Percentiles rank a stretch among this genome's conserved stretches.
Conservation (phyloP, 2,888 invertebrate genomes). For the Thymelicus sylvestris region DNA sequence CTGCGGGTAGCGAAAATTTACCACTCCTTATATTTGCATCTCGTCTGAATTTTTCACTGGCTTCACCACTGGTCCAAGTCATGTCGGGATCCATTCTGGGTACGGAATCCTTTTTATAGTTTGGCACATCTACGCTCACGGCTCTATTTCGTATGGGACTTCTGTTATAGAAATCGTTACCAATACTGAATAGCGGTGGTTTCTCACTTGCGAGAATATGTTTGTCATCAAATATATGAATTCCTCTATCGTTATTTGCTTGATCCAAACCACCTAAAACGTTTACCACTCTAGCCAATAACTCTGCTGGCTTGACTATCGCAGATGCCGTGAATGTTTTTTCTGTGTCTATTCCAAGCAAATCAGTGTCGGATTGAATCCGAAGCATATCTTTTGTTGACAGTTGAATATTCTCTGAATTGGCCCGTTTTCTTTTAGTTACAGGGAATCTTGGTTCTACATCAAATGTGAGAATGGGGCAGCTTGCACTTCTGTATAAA, state of each 20-base stretch:
- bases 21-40: constrained; percentile 75
- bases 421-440: constrained; percentile 85
- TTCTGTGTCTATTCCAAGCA: constrained; percentile 90
- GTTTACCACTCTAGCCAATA: constrained; percentile 91
- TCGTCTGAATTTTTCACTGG: constrained; percentile 85
- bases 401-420: constrained; percentile 86
- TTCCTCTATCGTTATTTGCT: constrained; percentile 79
- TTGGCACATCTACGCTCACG: constrained; percentile 84
- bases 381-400: constrained; percentile 82
- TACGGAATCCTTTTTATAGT: constrained; percentile 72
- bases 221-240: constrained; percentile 89
- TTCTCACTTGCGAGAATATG: constrained; percentile 90
- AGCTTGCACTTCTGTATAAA: constrained; percentile 86
- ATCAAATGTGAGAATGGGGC: constrained; percentile 89
- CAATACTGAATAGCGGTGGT: constrained; percentile 83
- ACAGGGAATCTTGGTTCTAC: constrained; percentile 78
- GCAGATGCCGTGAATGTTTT: constrained; percentile 90
- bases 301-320: constrained; percentile 89
- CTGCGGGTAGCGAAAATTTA: constrained; percentile 70
- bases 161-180: constrained; percentile 68
- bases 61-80: constrained; percentile 89
- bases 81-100: constrained; percentile 78
- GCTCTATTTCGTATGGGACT: constrained; percentile 84
- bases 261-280: constrained; percentile 87
- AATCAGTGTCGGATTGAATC: constrained; percentile 91